Percentiles rank a stretch among this genome's conserved stretches.
These are phyloP conservation scores for Chaetodon trifasciatus DNA, from an alignment of 2,797 vertebrate genomes.

Conservation along the genomic window DNA sequence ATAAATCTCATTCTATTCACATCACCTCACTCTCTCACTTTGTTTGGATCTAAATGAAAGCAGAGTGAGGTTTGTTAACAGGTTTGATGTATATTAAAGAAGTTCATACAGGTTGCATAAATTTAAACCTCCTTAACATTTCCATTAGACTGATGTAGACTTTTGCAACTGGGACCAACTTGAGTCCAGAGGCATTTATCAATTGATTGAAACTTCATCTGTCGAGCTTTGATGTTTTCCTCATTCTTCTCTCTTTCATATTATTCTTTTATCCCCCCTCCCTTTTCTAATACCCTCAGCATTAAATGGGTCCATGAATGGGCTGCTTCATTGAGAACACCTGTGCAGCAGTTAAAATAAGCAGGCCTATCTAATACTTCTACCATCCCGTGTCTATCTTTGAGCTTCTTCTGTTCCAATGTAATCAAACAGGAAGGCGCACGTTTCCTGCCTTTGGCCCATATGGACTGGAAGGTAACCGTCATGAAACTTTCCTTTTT, in stretches of 20 bases:
- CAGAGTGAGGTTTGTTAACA: conserved; percentile 34
- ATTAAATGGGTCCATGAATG: conserved; percentile 59
- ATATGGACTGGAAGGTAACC: conserved; percentile 59
- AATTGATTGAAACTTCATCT: conserved; percentile 75
- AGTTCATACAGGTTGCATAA: conserved; percentile 17
- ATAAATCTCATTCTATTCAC: conserved; percentile 4
- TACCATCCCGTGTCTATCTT: conserved; percentile 57
- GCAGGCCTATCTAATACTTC: conserved; percentile 68
- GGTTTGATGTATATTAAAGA: conserved; percentile 32
- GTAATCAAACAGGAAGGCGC: conserved; percentile 75
- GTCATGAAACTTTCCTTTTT: conserved; percentile 40
- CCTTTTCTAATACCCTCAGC: conserved; percentile 44
- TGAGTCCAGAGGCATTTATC: conserved; percentile 69
- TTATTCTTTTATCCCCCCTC: conserved; percentile 65
- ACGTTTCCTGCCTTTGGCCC: conserved; percentile 68
- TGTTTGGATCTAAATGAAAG: conserved; percentile 4
- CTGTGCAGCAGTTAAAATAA: conserved; percentile 78
- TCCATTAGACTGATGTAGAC: conserved; percentile 54
- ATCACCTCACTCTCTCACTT: background rate
- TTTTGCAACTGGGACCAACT: conserved; percentile 59
- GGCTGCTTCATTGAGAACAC: conserved; percentile 78
- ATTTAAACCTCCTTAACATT: conserved; percentile 46
- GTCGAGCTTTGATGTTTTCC: conserved; percentile 78
- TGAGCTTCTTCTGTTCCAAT: conserved; percentile 70
- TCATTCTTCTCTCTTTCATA: conserved; percentile 48